A percentile compares a stretch with the other conserved stretches of the same genome.
Conservation (phyloP, 2,888 invertebrate genomes). For the Homarus gammarus region DNA sequence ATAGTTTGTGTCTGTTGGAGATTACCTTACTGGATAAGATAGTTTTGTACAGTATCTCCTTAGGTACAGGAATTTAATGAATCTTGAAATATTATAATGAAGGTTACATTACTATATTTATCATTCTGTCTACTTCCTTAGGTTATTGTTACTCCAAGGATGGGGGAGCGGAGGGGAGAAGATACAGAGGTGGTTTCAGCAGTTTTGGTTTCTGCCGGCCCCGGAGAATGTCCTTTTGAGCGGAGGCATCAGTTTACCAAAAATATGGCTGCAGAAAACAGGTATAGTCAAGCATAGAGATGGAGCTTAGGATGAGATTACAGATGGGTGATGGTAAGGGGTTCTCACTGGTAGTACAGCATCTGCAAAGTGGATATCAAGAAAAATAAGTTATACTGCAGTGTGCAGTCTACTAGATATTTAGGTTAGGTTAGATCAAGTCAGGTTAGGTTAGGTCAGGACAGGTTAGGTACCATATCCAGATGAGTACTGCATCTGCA, state of each 20-base stretch:
- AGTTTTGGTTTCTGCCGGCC: conserved; percentile 85
- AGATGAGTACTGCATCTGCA: neutral
- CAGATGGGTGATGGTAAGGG: neutral
- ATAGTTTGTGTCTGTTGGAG: too few species aligned
- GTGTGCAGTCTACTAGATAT: too few species aligned
- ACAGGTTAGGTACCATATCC: too few species aligned
- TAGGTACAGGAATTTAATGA: too few species aligned
- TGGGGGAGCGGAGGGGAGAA: conserved; percentile 82
- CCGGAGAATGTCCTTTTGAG: conserved; percentile 90
- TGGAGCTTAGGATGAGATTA: neutral
- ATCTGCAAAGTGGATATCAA: too few species aligned
- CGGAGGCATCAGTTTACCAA: conserved; percentile 84
- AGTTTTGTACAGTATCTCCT: too few species aligned
- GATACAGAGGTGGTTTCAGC: conserved; percentile 83
- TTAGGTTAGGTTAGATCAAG: too few species aligned
- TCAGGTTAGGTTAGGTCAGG: too few species aligned
- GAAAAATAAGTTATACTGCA: too few species aligned
- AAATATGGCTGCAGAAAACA: conserved; percentile 32
- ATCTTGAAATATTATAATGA: too few species aligned
- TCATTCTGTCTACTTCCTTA: conserved; percentile 78
- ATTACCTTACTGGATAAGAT: too few species aligned
- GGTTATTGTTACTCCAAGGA: conserved; percentile 81
- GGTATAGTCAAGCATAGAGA: conserved; percentile 41
- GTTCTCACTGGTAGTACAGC: neutral
- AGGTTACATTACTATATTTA: too few species aligned